These are phyloP conservation scores for Spea hammondii DNA, from an alignment of 2,797 vertebrate genomes.

Conservation along the genomic window DNA sequence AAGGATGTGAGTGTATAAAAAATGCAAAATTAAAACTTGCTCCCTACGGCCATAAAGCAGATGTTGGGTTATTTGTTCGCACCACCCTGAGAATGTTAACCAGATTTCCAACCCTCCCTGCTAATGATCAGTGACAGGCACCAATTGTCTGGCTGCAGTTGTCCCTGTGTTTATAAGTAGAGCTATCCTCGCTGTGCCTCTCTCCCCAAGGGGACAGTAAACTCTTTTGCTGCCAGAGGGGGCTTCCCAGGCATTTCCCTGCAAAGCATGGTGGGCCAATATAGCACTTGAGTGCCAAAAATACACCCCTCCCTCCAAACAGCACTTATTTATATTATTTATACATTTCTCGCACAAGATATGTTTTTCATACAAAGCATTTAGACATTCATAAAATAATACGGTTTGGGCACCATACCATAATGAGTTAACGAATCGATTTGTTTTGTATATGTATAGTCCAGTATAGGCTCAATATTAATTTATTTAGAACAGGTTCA, in stretches of 20 bases:
- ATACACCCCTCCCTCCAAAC: neutral
- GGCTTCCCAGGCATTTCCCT: slow-evolving; percentile 30
- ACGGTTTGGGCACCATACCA: neutral
- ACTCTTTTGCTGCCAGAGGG: slow-evolving; percentile 30
- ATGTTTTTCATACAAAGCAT: neutral
- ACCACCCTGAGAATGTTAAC: slow-evolving; percentile 25
- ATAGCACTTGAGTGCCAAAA: neutral
- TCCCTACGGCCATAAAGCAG: slow-evolving; percentile 35
- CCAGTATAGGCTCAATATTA: too few relatives aligned
- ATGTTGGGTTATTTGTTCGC: slow-evolving; percentile 19
- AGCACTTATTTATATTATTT: neutral
- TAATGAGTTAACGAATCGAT: neutral
- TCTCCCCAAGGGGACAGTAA: slow-evolving; percentile 38
- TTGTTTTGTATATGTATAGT: too few relatives aligned
- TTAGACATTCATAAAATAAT: neutral
- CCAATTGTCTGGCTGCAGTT: slow-evolving; percentile 49
- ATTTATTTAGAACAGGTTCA: too few relatives aligned
- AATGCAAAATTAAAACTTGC: slow-evolving; percentile 38
- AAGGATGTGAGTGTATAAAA: slow-evolving; percentile 39
- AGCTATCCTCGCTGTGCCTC: slow-evolving; percentile 31
- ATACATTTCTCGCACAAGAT: neutral
- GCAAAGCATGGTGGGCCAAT: neutral
- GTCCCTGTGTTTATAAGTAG: slow-evolving; percentile 40
- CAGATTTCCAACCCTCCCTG: slow-evolving; percentile 42
- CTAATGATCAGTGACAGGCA: slow-evolving; percentile 17